Base-by-base conservation (phyloP, 2,113 vertebrate genomes). In the Chrysochloris asiatica region DNA sequence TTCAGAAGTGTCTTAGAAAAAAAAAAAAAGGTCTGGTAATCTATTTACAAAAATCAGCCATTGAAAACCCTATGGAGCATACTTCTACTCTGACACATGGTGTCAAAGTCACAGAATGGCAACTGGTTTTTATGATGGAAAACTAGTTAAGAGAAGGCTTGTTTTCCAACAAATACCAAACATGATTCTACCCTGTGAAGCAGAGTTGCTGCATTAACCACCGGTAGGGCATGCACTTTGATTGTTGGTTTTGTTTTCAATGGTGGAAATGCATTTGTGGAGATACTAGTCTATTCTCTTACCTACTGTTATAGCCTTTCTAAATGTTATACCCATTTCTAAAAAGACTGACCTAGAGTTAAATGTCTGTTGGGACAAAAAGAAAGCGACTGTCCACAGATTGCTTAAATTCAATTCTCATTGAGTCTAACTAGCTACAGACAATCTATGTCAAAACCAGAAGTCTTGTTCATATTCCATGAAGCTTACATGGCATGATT, bases 381-480 rank as follows among this genome's bases (percentile, higher is more conserved):
- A 48, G 21, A 84, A 91, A 86, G 13, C 76, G 90, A 54, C 19
- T 86, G 6, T 30, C 61, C 26, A 65, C 26, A 85, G 1, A 33
- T 86, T 4, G 36, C 22, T 38, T 36, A 87, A 4, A 36, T 4
- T 84, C 36, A 79, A 47, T 80, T 91, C 63, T 90, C 72, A 48
- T 8, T 83, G 17, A 12, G 36, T 28, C 73, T 86, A 86, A 83
- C 22, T 9, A 28, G 14, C 63, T 67, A 22, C 36, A 73, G 47
- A 65, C 4, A 71, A 16, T 43, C 45, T 88, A 8, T 71, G 6
- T 78, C 47, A 61, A 89, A 86, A 90, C 50, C 76, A 90, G 38
- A 91, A 91, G 81, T 43, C 45, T 73, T 33, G 59, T 90, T 93
- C 52, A 82, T 88, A 77, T 80, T 87, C 30, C 43, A 21, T n/a